Conservation (phyloP, 2,113 vertebrate genomes). For the Callospermophilus lateralis region DNA sequence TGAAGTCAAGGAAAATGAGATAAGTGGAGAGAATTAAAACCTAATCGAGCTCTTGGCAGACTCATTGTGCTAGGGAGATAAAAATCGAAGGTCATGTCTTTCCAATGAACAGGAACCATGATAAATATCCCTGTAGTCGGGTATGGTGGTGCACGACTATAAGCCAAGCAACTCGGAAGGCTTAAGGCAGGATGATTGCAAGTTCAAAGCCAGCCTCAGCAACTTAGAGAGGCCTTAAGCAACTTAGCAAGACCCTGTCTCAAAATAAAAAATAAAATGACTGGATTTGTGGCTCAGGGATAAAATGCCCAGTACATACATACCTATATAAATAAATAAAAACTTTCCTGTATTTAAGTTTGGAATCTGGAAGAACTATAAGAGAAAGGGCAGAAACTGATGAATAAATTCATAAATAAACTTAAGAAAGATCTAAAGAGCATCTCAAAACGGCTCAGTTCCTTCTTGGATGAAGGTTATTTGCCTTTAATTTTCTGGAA, state of each 20-base stretch:
- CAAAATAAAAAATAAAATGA: too few relatives aligned
- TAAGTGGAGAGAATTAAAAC: background rate
- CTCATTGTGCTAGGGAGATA: background rate
- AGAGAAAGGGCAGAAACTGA: background rate
- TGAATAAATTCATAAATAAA: background rate
- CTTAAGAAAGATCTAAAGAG: background rate
- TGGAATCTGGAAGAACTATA: background rate
- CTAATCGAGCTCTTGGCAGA: background rate
- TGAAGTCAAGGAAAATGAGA: background rate
- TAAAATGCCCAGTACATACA: too few relatives aligned
- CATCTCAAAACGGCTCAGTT: background rate
- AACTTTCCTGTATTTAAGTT: background rate
- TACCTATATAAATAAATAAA: too few relatives aligned
- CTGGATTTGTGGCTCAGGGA: too few relatives aligned
- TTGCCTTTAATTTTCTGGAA: background rate
- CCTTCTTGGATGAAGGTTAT: background rate
- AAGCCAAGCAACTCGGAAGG: too few relatives aligned
- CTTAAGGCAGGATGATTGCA: too few relatives aligned
- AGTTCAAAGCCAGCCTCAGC: too few relatives aligned
- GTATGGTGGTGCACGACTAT: too few relatives aligned
- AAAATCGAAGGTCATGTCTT: background rate
- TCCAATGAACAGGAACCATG: background rate
- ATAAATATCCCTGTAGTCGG: background rate
- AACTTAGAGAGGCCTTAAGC: too few relatives aligned
- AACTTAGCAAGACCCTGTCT: too few relatives aligned